These are phyloP conservation scores for Tipula vernalis DNA, from an alignment of 2,888 invertebrate genomes.

Conservation along the genomic window DNA sequence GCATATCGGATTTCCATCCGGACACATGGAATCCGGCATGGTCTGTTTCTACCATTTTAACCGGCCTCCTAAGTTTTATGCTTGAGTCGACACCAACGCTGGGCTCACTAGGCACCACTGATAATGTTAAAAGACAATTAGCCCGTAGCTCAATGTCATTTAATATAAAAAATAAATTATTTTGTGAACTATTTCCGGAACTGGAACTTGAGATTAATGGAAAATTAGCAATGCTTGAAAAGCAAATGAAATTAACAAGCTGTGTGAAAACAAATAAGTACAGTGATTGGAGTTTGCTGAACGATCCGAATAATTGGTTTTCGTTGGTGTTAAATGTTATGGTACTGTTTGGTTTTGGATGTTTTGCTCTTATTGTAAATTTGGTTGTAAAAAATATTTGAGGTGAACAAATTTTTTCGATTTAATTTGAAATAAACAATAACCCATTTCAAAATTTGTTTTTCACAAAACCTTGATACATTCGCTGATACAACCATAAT, in stretches of 20 bases:
- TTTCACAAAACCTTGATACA: no score
- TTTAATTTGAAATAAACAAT: no score
- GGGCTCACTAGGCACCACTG: conserved; percentile 86
- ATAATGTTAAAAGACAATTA: conserved; percentile 69
- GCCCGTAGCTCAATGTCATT: conserved; percentile 78
- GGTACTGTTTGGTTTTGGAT: conserved; percentile 80
- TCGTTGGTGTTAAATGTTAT: conserved; percentile 75
- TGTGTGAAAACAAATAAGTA: conserved; percentile 24
- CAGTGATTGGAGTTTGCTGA: conserved; percentile 20
- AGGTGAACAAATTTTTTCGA: conserved; percentile 24
- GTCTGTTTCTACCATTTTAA: conserved; percentile 94
- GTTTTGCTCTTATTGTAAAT: conserved; percentile 86
- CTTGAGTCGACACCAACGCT: conserved; percentile 90
- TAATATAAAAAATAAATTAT: conserved; percentile 82
- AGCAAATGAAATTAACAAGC: conserved; percentile 20
- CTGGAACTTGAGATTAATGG: conserved; percentile 45
- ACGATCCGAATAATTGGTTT: conserved; percentile 55
- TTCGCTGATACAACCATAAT: no score
- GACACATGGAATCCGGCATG: conserved; percentile 99
- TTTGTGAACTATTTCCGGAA: conserved; percentile 82
- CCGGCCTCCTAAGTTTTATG: conserved; percentile 95
- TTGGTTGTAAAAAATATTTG: conserved; percentile 71
- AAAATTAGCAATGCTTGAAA: conserved; percentile 23
- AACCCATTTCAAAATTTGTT: no score
- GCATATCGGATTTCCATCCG: conserved; percentile 49